phyloP scores from a whole-genome alignment of 2,888 invertebrate genomes.

The Patella caerulea region DNA sequence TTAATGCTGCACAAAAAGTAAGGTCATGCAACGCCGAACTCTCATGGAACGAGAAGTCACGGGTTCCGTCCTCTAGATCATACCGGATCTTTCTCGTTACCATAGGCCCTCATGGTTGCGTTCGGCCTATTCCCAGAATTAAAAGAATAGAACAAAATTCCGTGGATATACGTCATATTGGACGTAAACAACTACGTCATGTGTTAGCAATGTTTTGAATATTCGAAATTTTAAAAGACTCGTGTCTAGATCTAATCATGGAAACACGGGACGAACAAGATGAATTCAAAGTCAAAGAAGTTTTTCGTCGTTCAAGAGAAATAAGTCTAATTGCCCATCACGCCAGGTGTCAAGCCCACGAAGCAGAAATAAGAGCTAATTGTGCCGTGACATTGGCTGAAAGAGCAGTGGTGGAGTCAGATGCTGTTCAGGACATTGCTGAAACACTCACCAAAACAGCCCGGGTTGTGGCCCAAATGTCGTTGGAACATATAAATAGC shows the following conservation, averaged over 20 bases:
- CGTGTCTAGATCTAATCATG: neutral
- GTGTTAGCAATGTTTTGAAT: too few species aligned
- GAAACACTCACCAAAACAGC: conserved; percentile 42
- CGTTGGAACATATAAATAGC: conserved; percentile 38
- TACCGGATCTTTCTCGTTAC: too few species aligned
- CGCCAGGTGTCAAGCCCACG: conserved; percentile 32
- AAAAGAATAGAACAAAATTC: too few species aligned
- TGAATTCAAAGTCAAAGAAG: conserved; percentile 7
- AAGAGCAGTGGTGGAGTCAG: conserved; percentile 40
- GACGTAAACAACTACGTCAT: too few species aligned
- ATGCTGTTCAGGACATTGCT: conserved; percentile 41
- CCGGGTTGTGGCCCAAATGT: conserved; percentile 42
- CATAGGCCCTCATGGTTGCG: too few species aligned
- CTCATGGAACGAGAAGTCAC: too few species aligned
- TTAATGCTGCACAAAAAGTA: too few species aligned
- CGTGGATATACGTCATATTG: too few species aligned
- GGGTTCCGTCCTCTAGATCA: too few species aligned
- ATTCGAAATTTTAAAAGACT: too few species aligned
- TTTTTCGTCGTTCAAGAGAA: conserved; percentile 25
- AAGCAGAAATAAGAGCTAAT: conserved; percentile 31
- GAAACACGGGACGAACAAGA: conserved; percentile 1
- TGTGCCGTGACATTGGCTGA: conserved; percentile 30
- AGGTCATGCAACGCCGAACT: too few species aligned
- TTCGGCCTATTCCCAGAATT: too few species aligned
- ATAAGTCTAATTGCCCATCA: conserved; percentile 27